Conservation (phyloP, 2,113 vertebrate species). For the Podocnemis expansa region DNA sequence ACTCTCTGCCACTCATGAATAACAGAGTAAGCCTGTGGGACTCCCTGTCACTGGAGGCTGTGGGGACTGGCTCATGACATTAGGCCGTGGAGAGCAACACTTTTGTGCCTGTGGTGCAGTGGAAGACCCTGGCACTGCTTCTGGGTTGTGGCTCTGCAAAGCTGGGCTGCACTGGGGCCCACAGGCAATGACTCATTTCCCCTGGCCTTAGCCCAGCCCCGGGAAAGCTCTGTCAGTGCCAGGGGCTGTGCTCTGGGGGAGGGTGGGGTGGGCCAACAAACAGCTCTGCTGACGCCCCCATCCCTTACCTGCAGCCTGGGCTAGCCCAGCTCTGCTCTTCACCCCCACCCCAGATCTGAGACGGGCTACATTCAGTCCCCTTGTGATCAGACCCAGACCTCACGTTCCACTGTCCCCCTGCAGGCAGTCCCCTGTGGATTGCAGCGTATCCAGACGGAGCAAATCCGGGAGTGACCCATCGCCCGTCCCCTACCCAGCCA, state of each 20-base stretch:
- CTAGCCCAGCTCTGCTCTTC: neutral
- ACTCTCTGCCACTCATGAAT: too few species aligned
- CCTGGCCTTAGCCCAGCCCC: neutral
- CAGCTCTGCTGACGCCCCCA: too few species aligned
- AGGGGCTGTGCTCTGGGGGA: neutral
- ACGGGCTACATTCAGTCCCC: too few species aligned
- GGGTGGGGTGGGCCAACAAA: neutral
- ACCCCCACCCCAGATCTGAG: too few species aligned
- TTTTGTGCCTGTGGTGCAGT: neutral
- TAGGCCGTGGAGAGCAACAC: too few species aligned
- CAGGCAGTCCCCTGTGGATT: conserved; percentile 82
- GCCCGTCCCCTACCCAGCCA: conserved; percentile 73
- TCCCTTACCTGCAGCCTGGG: too few species aligned
- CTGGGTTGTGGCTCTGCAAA: neutral
- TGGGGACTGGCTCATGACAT: neutral
- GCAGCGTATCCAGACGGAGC: conserved; percentile 77
- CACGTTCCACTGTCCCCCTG: conserved; percentile 18
- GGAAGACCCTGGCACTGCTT: neutral
- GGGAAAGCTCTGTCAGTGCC: neutral
- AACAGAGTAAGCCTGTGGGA: too few species aligned
- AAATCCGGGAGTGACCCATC: conserved; percentile 78
- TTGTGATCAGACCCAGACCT: neutral
- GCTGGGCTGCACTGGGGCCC: neutral
- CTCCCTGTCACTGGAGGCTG: neutral
- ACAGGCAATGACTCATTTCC: neutral